Evolutionary conservation across 64 coral and sea anemone genomes (phyloP).

Genomic region (Stylophora pistillata): DNA sequence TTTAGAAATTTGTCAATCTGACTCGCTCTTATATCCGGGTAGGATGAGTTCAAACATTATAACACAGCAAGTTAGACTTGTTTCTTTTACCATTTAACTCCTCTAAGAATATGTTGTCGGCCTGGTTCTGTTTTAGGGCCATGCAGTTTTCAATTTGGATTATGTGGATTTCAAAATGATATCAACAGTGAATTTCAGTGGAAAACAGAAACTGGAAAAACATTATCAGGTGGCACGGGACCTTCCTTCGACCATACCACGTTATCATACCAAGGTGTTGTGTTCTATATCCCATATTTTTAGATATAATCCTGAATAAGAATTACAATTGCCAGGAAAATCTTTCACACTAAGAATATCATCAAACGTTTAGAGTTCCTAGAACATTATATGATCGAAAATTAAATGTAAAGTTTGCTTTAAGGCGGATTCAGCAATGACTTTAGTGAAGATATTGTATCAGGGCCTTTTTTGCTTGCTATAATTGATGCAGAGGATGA

Average conservation of each 20-base stretch:
- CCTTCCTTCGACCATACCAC: conserved; percentile 45
- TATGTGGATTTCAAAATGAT: conserved; percentile 17
- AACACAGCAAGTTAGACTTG: no score
- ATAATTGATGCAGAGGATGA: no score
- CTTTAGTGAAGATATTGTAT: no score
- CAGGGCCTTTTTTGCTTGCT: no score
- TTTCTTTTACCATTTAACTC: not conserved
- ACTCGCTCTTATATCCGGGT: not conserved
- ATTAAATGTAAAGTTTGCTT: no score
- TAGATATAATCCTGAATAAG: no score
- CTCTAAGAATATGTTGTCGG: not conserved
- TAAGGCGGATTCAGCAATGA: no score
- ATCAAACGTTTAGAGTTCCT: no score
- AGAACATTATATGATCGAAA: no score
- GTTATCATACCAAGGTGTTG: conserved; percentile 20
- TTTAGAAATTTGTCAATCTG: no score
- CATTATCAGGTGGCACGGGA: conserved; percentile 9
- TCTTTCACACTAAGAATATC: no score
- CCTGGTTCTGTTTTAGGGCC: not conserved
- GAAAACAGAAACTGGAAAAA: not conserved
- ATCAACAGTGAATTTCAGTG: conserved; percentile 20
- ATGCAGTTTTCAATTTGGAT: conserved; percentile 31
- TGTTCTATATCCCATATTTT: not conserved
- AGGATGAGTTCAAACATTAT: not conserved
- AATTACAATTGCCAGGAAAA: no score